A percentile compares a stretch with the other conserved stretches of the same genome.
Evolutionary conservation across 1,140 invertebrate genomes (phyloP).

Genomic region (Drosophila lowei): DNA sequence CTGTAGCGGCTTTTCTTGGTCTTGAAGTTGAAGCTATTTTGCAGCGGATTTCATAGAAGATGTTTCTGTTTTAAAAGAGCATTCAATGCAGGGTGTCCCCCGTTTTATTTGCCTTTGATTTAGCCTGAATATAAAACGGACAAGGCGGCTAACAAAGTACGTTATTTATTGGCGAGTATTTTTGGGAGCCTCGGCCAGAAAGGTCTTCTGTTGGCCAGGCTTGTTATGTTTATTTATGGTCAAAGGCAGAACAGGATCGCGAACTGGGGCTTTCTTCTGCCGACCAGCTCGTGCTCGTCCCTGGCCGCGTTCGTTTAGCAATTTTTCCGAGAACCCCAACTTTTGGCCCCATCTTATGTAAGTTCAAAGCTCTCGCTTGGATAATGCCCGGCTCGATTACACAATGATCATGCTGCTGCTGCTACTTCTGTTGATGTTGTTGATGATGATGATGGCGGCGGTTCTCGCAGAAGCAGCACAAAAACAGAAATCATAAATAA

Average conservation of each 20-base stretch:
- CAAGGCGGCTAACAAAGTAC: constrained; percentile 28
- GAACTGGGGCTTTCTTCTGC: constrained; percentile 17
- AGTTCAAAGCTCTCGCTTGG: constrained; percentile 66
- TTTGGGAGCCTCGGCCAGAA: constrained; percentile 20
- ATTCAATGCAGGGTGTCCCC: constrained; percentile 11
- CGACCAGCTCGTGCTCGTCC: constrained; percentile 11
- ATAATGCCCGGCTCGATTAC: constrained; percentile 53
- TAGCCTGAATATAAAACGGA: constrained; percentile 49
- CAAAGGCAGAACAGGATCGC: constrained; percentile 42
- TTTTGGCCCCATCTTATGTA: constrained; percentile 54
- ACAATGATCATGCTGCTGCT: constrained; percentile 18
- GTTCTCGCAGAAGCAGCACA: constrained; percentile 46
- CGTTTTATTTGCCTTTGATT: constrained; percentile 33
- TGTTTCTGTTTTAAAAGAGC: not conserved
- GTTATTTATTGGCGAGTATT: constrained; percentile 67
- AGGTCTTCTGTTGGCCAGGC: constrained; percentile 3
- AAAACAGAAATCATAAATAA: constrained; percentile 60
- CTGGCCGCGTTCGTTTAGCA: constrained; percentile 9
- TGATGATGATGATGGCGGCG: constrained; percentile 21
- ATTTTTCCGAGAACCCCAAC: constrained; percentile 8
- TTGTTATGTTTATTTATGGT: constrained; percentile 61
- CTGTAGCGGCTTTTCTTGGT: too few species aligned
- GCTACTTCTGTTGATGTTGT: not conserved
- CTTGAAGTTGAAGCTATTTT: too few species aligned
- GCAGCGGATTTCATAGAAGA: too few species aligned